Conservation (phyloP, 2,113 vertebrate genomes). For the Irena cyanogastra region DNA sequence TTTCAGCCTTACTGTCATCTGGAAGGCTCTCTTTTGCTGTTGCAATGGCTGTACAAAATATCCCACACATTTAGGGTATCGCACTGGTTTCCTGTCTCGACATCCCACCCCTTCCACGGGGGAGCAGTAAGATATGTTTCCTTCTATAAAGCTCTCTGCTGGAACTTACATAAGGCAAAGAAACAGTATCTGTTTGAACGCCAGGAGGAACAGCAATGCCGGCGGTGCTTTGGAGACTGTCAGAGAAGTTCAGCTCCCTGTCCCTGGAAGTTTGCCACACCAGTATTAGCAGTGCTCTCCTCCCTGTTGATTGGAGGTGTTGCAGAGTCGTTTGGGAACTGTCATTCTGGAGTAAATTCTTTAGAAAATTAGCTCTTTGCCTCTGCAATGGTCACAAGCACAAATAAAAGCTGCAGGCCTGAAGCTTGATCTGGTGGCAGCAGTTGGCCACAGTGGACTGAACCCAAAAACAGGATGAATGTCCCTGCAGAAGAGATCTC, state of each 20-base stretch:
- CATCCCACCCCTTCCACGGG: background rate
- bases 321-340: background rate
- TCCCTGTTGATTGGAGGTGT: background rate
- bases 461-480: background rate
- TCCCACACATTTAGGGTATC: background rate
- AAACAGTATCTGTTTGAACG: background rate
- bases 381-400: background rate
- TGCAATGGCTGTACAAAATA: background rate
- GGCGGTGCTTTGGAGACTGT: fast-evolving
- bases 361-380: background rate
- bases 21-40: background rate
- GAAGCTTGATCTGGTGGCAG: background rate
- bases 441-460: fast-evolving
- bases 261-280: background rate
- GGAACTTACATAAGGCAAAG: background rate
- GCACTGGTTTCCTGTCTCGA: background rate
- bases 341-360: background rate
- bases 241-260: background rate
- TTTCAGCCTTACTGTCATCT: background rate
- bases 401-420: background rate
- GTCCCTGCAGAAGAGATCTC: background rate
- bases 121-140: background rate
- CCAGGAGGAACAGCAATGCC: background rate
- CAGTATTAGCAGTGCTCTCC: background rate
- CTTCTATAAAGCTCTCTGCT: background rate